Evolutionary conservation across 2,888 invertebrate genomes (phyloP), one percentile per base, ranked within the genome.

Genomic region (Xestobium rufovillosum): DNA sequence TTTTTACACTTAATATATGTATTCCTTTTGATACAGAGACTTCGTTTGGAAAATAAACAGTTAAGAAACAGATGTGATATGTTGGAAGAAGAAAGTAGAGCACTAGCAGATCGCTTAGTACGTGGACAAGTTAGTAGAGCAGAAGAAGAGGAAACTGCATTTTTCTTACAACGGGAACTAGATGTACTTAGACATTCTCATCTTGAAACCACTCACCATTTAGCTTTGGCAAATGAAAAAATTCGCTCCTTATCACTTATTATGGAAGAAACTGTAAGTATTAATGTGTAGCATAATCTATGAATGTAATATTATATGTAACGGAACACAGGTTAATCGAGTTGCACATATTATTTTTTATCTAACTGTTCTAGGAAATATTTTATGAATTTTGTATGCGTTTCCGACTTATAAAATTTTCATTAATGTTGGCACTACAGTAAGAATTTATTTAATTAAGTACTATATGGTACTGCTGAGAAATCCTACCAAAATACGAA

Each of bases 51-150:
- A 69, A 98, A 98, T 63, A 82, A 92, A 46, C 75, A 97, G 36
- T 71, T 98, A n/a, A 80, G 92, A 45, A 95, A 97, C 59, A 74
- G 95, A 39, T 94, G 95, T 48, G 96, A 96, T 57, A 79, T 95
- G 47, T 69, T 98, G 36, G 98, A 98, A 66, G 91, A 87, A 35
- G 91, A 91, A 60, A 94, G 92, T 35, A 88, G 90, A 3, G 88
- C 91, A 36, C 67, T 98, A 41, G 98, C 98, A 0, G 94, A 94
- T 65, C 75, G 91, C 39, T 71, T 96, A 44, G 91, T 94, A 8
- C 75, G 86, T 13, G 92, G 91, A 2, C 97, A 97, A 67, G 91
- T 95, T 26, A 91, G 89, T 41, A 72, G 91, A 3, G 96, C 95
- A 0, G 92, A 94, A 61, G 94, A 95, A 41, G 94, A 92, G 48